These are phyloP conservation scores for Phorcus lineatus DNA, from an alignment of 2,888 invertebrate species.

Conservation along the genomic window DNA sequence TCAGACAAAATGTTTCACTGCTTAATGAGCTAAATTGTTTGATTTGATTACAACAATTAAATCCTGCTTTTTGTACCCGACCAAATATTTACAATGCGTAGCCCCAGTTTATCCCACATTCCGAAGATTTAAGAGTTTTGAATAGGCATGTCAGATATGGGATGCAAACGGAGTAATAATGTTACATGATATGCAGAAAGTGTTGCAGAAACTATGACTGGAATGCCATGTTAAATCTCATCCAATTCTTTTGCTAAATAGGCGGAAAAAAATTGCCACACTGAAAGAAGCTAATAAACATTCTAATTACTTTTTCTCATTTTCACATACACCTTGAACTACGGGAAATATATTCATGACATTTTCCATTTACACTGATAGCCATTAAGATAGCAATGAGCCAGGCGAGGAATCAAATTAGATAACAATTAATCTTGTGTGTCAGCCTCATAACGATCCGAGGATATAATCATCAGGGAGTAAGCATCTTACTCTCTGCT, in stretches of 20 bases:
- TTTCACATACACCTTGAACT: neutral
- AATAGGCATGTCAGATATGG: too few species aligned
- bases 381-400: conserved; percentile 20
- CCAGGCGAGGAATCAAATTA: conserved; percentile 1
- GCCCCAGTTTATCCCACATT: too few species aligned
- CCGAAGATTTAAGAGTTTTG: too few species aligned
- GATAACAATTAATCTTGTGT: conserved; percentile 18
- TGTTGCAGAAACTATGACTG: too few species aligned
- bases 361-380: conserved; percentile 12
- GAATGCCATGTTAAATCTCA: too few species aligned
- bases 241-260: too few species aligned
- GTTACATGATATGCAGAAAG: too few species aligned
- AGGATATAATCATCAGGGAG: neutral
- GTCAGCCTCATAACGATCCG: neutral
- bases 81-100: neutral
- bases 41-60: conserved; percentile 1
- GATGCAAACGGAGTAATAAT: too few species aligned
- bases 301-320: too few species aligned
- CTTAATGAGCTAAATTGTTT: neutral
- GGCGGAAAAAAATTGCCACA: too few species aligned
- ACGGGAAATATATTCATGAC: conserved; percentile 21
- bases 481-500: conserved; percentile 12
- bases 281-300: too few species aligned
- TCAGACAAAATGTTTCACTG: conserved; percentile 4
- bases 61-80: neutral